A percentile compares a stretch with the other conserved stretches of the same genome.
These are phyloP conservation scores for Folsomia manolachei DNA, from an alignment of 2,888 invertebrate genomes.

Conservation along the genomic window DNA sequence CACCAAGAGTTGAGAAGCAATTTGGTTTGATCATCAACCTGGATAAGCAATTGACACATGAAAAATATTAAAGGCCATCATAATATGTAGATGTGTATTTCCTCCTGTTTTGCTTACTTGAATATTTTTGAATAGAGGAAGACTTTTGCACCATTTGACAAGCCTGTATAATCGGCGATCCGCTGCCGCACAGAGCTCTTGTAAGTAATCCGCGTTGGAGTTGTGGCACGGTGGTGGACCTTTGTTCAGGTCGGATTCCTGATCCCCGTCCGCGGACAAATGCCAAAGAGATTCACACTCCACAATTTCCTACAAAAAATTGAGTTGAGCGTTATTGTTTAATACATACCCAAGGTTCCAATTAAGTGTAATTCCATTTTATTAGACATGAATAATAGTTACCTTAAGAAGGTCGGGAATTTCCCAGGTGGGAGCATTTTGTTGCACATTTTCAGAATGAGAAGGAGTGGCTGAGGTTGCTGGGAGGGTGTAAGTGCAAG, in stretches of 20 bases:
- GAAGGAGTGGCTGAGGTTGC: constrained; percentile 54
- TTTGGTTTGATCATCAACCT: constrained; percentile 98
- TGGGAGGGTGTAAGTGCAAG: constrained; percentile 87
- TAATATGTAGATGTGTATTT: constrained; percentile 8
- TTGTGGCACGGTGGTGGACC: constrained; percentile 26
- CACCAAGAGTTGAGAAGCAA: constrained; percentile 97
- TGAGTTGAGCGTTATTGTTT: neutral
- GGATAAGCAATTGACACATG: constrained; percentile 34
- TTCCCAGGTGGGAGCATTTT: constrained; percentile 50
- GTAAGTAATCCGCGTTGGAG: constrained; percentile 71
- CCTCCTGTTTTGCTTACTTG: constrained; percentile 70
- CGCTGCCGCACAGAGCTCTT: constrained; percentile 88
- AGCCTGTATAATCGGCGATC: constrained; percentile 95
- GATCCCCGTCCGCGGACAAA: constrained; percentile 74
- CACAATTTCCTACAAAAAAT: constrained; percentile 75
- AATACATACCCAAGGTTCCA: too few relatives aligned
- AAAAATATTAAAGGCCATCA: constrained; percentile 6
- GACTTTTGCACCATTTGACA: constrained; percentile 96
- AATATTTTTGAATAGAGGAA: constrained; percentile 94
- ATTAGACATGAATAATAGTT: neutral
- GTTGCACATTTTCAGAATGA: constrained; percentile 46
- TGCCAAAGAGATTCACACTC: constrained; percentile 95
- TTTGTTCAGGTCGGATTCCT: constrained; percentile 51
- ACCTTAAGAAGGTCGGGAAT: constrained; percentile 50
- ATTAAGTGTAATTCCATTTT: neutral